phyloP scores from a whole-genome alignment of 1,140 invertebrate species.

The Polypedilum vanderplanki region DNA sequence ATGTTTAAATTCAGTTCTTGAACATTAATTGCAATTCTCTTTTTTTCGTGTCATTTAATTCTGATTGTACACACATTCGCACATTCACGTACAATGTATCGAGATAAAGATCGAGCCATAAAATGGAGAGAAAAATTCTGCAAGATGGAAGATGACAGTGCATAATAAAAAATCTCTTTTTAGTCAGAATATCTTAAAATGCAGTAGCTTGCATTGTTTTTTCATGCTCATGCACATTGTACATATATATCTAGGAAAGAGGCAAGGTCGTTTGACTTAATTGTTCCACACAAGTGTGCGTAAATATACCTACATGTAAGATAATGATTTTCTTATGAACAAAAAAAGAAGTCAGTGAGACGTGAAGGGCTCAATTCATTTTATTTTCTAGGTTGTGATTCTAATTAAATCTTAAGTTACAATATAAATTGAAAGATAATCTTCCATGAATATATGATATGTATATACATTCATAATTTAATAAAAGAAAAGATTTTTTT shows the following conservation, averaged over 20 bases:
- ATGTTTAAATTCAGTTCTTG: neutral
- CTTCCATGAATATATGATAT: no score
- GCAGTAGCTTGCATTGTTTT: neutral
- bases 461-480: no score
- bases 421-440: no score
- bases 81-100: no score
- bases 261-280: neutral
- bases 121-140: neutral
- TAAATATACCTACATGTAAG: neutral
- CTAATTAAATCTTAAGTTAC: neutral
- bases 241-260: neutral
- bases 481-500: no score
- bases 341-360: neutral
- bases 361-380: neutral
- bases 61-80: no score
- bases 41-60: neutral
- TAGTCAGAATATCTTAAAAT: neutral
- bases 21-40: neutral
- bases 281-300: slow-evolving; percentile 15
- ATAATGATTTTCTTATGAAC: neutral
- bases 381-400: neutral
- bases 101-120: no score
- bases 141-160: slow-evolving; percentile 7
- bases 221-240: neutral
- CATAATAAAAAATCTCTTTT: neutral